Conservation (phyloP, 2,113 vertebrate species). For the Neodon shergylaensis region DNA sequence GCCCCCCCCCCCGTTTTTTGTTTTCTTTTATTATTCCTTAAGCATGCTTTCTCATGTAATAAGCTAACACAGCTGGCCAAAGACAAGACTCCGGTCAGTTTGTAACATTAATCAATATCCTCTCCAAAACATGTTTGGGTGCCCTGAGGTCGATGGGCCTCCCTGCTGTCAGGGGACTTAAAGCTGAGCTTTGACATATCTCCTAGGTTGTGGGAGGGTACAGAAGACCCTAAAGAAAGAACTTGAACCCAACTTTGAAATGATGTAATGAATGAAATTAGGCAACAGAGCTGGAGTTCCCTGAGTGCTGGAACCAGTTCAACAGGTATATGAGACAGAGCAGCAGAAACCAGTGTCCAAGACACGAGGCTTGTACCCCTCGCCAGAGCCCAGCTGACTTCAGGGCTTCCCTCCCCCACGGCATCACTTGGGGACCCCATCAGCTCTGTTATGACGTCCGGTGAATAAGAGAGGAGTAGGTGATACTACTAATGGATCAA, state of each 20-base stretch:
- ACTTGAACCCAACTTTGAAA: not conserved
- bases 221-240: not conserved
- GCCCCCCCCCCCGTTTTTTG: not conserved
- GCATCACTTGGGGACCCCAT: not conserved
- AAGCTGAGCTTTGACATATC: not conserved
- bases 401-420: not conserved
- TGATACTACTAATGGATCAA: no score
- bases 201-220: not conserved
- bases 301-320: not conserved
- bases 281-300: not conserved
- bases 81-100: not conserved
- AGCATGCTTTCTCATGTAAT: not conserved
- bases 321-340: not conserved
- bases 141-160: not conserved
- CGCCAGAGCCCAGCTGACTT: not conserved
- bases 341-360: not conserved
- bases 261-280: not conserved
- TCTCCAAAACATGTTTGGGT: not conserved
- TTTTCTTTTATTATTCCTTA: not conserved
- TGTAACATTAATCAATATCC: not conserved
- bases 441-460: not conserved
- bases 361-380: not conserved
- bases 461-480: not conserved
- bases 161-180: not conserved
- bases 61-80: not conserved